Evolutionary conservation across 2,113 vertebrate genomes (phyloP), one percentile per base, ranked within the genome.

Genomic region (Triplophysa rosa): DNA sequence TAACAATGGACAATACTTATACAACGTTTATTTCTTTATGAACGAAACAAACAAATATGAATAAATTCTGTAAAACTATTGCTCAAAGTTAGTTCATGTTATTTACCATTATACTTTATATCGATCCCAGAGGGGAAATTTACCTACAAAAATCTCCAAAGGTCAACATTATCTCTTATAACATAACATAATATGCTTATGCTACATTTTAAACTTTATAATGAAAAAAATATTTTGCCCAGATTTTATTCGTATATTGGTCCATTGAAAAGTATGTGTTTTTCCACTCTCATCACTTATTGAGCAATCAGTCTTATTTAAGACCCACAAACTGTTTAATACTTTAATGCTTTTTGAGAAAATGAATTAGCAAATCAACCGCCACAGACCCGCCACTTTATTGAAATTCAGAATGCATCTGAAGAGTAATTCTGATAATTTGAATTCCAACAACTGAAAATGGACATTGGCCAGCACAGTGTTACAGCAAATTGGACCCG

Each of bases 251-350:
- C 19, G 9, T n/a, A 33, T n/a, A 17, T 12, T 8, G 17, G 24
- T 54, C 47, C 67, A 3, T 19, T 70, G 12, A 52, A 12, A 56
- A 56, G 47, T 33, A 19, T 21, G 45, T 49, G 67, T 68, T 49
- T 49, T 68, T 68, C 66, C 24, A 10, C 67, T 67, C 67, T 67
- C 45, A 52, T 68, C 17, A 69, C 24, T 52, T 52, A 69, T 29
- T 69, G 45, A 69, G 24, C 21, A 19, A 19, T 52, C 13, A 2
- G 24, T 17, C 16, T 52, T 69, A 52, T 26, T 29, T 68, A 52
- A 52, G 47, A 68, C 21, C 67, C 24, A 8, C 19, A 21, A 58
- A 58, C 2, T 52, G 19, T 58, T 26, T 26, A 52, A 52, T 52
- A 11, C 23, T 69, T 29, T 24, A 52, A 45, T 11, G 11, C 42